Evolutionary conservation across 2,113 vertebrate species (phyloP), one percentile per base, ranked within the genome.

Genomic region (Silurus asotus): DNA sequence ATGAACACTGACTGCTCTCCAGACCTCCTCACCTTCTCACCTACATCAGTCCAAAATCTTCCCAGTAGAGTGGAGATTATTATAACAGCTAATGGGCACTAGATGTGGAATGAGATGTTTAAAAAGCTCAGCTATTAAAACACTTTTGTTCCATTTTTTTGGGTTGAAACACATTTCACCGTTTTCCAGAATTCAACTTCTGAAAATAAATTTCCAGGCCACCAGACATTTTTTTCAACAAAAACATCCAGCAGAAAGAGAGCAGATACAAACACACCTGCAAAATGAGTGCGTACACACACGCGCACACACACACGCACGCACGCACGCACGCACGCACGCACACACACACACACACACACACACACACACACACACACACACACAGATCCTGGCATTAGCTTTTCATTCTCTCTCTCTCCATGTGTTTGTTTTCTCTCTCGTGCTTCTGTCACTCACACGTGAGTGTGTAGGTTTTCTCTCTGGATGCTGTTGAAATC

Each of bases 381-480:
- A 53, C 61, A 69, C 56, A n/a, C 56, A 85, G 20, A 85, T n/a
- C 25, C 62, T 78, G 48, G 8, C 48, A 70, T 48, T 84, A 81
- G 6, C 15, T 37, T 67, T 37, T 67, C 25, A 1, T 0, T 65
- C 59, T 76, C 62, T n/a, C 37, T n/a, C 37, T 75, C 84, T 51
- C 37, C 14, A 75, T 87, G 28, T 85, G 20, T 37, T 72, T 70
- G 15, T 48, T 82, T 20, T 74, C 65, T 82, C 56, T 49, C 61
- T 53, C 80, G 49, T 62, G 20, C 28, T 72, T 59, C 75, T 89
- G 88, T 86, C 88, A 84, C 76, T 88, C 84, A 82, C 77, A 84
- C 82, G 82, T 70, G 87, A 84, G 37, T n/a, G 78, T 77, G 88
- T 81, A 79, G 82, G 85, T 78, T 85, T 59, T 89, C 82, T 75